Evolutionary conservation across 2,888 invertebrate species (phyloP).

Genomic region (Pegoplata infirma): DNA sequence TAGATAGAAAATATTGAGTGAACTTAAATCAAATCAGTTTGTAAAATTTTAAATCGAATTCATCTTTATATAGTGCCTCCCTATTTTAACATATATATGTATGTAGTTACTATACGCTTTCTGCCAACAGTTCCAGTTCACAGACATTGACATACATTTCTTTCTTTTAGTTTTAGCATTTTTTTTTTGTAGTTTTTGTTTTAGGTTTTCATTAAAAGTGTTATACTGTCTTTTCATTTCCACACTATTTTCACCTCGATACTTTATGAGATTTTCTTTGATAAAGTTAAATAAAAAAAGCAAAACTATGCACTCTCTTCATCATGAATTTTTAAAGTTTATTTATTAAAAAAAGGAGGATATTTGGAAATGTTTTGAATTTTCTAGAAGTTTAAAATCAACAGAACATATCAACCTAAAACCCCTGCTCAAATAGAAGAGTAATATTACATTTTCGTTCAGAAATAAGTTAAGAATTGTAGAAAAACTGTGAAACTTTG

Average conservation of each 20-base stretch:
- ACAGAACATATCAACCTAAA: no score
- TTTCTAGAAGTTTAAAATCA: no score
- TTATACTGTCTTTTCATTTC: conserved; percentile 46
- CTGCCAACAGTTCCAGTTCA: conserved; percentile 61
- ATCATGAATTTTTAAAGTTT: background rate
- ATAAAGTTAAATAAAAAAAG: background rate
- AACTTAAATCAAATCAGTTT: no score
- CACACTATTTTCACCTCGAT: conserved; percentile 42
- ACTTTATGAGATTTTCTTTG: conserved; percentile 25
- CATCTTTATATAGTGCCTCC: no score
- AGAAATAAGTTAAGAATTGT: no score
- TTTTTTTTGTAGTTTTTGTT: no score
- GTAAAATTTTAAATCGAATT: no score
- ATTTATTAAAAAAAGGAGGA: background rate
- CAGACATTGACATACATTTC: conserved; percentile 61
- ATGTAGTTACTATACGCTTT: conserved; percentile 34
- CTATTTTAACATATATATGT: no score
- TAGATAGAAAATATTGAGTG: no score
- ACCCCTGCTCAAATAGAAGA: no score
- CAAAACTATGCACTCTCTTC: background rate
- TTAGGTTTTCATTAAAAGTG: conserved; percentile 50
- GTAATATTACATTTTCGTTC: no score
- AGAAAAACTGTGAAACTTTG: no score
- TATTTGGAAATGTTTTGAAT: background rate
- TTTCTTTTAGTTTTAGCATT: background rate